phyloP scores from a whole-genome alignment of 2,113 vertebrate genomes.

The Oryzias celebensis region DNA sequence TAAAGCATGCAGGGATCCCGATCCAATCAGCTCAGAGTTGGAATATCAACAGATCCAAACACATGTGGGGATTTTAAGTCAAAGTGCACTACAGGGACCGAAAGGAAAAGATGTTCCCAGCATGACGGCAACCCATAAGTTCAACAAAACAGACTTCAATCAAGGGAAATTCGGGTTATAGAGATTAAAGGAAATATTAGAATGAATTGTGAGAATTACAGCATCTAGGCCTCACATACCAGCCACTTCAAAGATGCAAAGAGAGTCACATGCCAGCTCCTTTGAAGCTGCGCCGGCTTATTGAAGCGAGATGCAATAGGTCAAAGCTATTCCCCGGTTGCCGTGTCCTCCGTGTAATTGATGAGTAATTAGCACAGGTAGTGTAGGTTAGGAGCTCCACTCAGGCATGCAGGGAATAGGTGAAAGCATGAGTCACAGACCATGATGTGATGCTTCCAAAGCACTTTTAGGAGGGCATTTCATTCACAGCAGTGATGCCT shows the following conservation, averaged over 20 bases:
- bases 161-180: background rate
- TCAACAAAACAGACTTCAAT: conserved; percentile 27
- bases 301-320: conserved; percentile 48
- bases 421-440: conserved; percentile 40
- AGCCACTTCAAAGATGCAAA: conserved; percentile 45
- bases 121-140: conserved; percentile 25
- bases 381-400: conserved; percentile 55
- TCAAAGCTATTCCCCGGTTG: conserved; percentile 46
- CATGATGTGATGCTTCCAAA: conserved; percentile 2
- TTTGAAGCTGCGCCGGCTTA: conserved; percentile 26
- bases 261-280: conserved; percentile 18
- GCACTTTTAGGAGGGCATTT: conserved; percentile 1
- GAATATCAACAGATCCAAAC: conserved; percentile 46
- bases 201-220: too few species aligned
- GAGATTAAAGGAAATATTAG: too few species aligned
- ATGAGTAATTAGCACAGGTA: conserved; percentile 73
- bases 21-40: conserved; percentile 50
- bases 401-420: conserved; percentile 33
- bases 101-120: conserved; percentile 9
- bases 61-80: conserved; percentile 30
- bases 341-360: conserved; percentile 63
- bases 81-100: conserved; percentile 23
- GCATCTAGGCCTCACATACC: conserved; percentile 8
- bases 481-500: background rate
- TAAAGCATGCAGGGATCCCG: conserved; percentile 40